Evolutionary conservation across 2,113 vertebrate species (phyloP), one percentile per base, ranked within the genome.

Genomic region (Okapia johnstoni): DNA sequence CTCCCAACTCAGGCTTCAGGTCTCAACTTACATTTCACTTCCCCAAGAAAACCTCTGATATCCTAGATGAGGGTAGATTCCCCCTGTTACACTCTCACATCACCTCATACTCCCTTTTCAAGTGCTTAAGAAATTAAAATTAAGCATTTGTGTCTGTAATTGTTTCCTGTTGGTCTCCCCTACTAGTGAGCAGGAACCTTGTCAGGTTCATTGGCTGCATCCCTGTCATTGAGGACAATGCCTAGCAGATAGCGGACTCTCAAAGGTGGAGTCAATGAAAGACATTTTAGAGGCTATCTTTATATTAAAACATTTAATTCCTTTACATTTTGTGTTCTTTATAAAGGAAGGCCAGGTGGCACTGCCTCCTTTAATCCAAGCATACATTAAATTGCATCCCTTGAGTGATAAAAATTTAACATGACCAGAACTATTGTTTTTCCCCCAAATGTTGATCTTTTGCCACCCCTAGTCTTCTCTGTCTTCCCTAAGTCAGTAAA

Each of bases 361-460:
- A 84, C n/a, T 94, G 88, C 55, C 26, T 84, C 52, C 66, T 96
- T 84, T 91, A 91, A 91, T 84, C 40, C 60, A 94, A 57, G 73
- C 70, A 63, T 55, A 50, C 84, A n/a, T 61, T 87, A 93, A 63
- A 43, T 77, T 23, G 50, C 46, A 87, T 81, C 36, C 77, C 46
- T 36, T 79, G 80, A 58, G 50, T 90, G 15, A 89, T 40, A 85
- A 63, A 93, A 90, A 66, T 48, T 80, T 80, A 85, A 76, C 55
- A 54, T 52, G 63, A 54, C 26, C 28, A 70, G 58, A 81, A 66
- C 26, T 36, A 86, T 13, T 66, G 7, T 30, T 66, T 52, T 60
- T n/a, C 13, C 25, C 57, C 8, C 4, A 30, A 61, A 81, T 80
- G 14, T 30, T 70, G 63, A 48, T 84, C 55, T 54, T 80, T 58